phyloP scores from a whole-genome alignment of 2,113 vertebrate genomes.

The Puffinus mauretanicus region DNA sequence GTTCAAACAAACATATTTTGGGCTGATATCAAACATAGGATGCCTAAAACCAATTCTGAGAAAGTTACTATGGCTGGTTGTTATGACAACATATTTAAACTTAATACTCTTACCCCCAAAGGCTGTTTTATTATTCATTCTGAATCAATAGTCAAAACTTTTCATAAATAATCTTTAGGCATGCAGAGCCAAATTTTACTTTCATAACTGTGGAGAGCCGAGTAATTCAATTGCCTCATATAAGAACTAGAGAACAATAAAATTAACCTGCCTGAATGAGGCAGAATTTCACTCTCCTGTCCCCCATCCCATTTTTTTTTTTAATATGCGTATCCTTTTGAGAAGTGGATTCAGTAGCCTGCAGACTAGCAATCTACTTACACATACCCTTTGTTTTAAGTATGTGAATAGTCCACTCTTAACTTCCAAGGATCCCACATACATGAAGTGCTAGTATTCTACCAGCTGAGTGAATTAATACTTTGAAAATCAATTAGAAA shows the following conservation, averaged over 20 bases:
- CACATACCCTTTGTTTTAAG: fast-evolving
- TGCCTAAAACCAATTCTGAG: background rate
- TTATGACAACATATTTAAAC: background rate
- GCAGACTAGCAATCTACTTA: background rate
- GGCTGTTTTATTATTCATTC: background rate
- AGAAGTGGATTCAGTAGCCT: background rate
- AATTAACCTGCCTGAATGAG: background rate
- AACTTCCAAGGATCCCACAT: background rate
- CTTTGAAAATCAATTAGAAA: background rate
- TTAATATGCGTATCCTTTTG: too few relatives aligned
- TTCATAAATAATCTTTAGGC: background rate
- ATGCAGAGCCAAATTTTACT: background rate
- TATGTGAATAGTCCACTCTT: fast-evolving
- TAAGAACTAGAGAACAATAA: background rate
- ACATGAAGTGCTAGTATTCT: background rate
- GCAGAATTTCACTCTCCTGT: background rate
- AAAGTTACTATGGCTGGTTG: background rate
- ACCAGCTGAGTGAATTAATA: background rate
- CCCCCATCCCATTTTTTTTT: too few relatives aligned
- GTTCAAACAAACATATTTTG: background rate
- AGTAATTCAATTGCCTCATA: background rate
- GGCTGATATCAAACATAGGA: background rate
- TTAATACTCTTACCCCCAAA: background rate
- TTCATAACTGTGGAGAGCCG: background rate
- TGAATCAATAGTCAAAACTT: background rate